Conservation (phyloP, 2,888 invertebrate genomes). For the Dryadula phaetusa region DNA sequence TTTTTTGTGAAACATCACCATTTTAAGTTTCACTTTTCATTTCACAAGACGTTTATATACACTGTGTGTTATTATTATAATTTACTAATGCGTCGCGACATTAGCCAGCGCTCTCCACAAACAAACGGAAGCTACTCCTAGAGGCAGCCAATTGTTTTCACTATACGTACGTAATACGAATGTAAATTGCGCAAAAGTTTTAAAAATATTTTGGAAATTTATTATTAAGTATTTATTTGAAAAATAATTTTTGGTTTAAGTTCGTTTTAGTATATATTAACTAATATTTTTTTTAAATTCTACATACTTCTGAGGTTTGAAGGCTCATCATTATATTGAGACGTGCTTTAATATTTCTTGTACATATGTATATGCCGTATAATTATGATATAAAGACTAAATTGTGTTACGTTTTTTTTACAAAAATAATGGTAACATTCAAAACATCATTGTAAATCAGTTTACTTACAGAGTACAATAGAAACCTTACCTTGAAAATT, state of each 20-base stretch:
- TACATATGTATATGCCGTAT: background rate
- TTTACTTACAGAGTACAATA: slow-evolving; percentile 15
- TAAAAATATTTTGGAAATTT: background rate
- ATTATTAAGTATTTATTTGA: background rate
- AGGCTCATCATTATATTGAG: too few relatives aligned
- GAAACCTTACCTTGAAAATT: slow-evolving; percentile 19
- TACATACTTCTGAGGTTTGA: too few relatives aligned
- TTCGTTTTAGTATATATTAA: background rate
- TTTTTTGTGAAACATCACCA: slow-evolving; percentile 30
- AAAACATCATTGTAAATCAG: slow-evolving; percentile 8
- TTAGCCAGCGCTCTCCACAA: slow-evolving; percentile 47
- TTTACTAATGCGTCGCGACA: slow-evolving; percentile 61
- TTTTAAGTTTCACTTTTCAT: slow-evolving; percentile 74
- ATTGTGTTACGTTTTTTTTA: background rate
- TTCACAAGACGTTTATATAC: slow-evolving; percentile 46
- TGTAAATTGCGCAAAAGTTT: slow-evolving; percentile 34
- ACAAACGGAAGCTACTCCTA: slow-evolving; percentile 37
- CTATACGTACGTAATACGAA: slow-evolving; percentile 34
- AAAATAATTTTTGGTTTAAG: background rate
- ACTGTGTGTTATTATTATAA: slow-evolving; percentile 58
- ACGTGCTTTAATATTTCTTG: too few relatives aligned
- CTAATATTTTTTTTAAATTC: background rate
- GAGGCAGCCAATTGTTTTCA: slow-evolving; percentile 29
- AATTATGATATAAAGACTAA: background rate
- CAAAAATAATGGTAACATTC: slow-evolving; percentile 9